phyloP scores from a whole-genome alignment of 2,113 vertebrate species.

The Eidolon helvum region DNA sequence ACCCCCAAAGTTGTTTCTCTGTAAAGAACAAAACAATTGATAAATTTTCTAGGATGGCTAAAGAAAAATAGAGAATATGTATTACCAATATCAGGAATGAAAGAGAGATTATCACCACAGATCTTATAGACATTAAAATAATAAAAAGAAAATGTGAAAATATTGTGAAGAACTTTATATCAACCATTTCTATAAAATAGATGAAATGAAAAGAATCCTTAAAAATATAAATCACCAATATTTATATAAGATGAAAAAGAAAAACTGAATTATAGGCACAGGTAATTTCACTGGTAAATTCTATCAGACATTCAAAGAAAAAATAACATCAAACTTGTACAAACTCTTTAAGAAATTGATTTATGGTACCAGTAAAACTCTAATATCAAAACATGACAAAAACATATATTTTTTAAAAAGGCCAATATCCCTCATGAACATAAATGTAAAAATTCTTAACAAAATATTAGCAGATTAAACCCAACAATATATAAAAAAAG shows the following conservation, averaged over 20 bases:
- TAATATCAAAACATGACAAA: not conserved
- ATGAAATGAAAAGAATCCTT: not conserved
- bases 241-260: not conserved
- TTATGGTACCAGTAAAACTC: not conserved
- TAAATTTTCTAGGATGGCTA: not conserved
- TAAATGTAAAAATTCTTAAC: not conserved
- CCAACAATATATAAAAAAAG: not conserved
- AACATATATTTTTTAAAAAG: not conserved
- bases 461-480: constrained; percentile 15
- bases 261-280: not conserved
- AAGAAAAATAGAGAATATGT: not conserved
- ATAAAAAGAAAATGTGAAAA: not conserved
- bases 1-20: not conserved
- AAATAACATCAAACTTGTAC: too few species aligned
- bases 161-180: not conserved
- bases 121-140: constrained; percentile 10
- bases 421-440: not conserved
- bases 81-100: not conserved
- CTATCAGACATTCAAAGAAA: not conserved
- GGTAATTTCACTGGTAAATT: not conserved
- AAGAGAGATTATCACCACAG: not conserved
- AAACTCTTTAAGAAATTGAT: not conserved
- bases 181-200: constrained; percentile 7
- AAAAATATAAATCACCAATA: not conserved
- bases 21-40: not conserved